A percentile compares a stretch with the other conserved stretches of the same genome.
Conservation (phyloP, 2,113 vertebrate genomes). For the Panthera uncia region DNA sequence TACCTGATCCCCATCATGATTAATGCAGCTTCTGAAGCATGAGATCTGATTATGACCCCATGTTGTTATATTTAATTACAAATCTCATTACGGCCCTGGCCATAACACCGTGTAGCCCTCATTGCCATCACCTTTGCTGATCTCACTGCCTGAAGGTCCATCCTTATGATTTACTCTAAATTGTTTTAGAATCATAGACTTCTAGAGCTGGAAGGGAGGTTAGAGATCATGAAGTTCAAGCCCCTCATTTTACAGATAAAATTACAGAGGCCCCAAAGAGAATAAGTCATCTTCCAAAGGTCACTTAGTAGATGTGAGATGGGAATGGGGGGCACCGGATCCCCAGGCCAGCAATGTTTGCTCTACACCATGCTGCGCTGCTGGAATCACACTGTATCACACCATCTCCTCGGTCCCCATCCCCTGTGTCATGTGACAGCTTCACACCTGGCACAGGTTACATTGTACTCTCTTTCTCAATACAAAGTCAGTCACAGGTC, state of each 20-base stretch:
- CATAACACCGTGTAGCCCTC: constrained; percentile 42
- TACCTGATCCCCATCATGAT: constrained; percentile 66
- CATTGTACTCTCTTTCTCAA: not conserved
- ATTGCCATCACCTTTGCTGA: constrained; percentile 60
- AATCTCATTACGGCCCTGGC: constrained; percentile 68
- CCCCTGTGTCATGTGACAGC: not conserved
- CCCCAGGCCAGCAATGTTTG: not conserved
- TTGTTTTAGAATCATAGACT: constrained; percentile 78
- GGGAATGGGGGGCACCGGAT: not conserved
- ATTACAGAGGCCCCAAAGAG: constrained; percentile 70
- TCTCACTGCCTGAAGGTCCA: constrained; percentile 66
- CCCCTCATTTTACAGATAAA: constrained; percentile 76
- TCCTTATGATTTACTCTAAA: constrained; percentile 79
- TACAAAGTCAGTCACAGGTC: not conserved
- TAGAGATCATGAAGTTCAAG: constrained; percentile 77
- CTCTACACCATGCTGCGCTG: not conserved
- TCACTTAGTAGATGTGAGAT: constrained; percentile 32
- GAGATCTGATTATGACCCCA: constrained; percentile 76
- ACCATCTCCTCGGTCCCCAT: not conserved
- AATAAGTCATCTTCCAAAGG: constrained; percentile 74
- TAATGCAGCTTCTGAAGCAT: constrained; percentile 74
- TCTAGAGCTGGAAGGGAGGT: constrained; percentile 68
- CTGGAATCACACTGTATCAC: not conserved
- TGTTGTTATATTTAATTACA: constrained; percentile 80
- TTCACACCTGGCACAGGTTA: not conserved